Percentiles rank a stretch among this genome's conserved stretches.
Conservation (phyloP, 2,888 invertebrate genomes). For the Belgica antarctica region DNA sequence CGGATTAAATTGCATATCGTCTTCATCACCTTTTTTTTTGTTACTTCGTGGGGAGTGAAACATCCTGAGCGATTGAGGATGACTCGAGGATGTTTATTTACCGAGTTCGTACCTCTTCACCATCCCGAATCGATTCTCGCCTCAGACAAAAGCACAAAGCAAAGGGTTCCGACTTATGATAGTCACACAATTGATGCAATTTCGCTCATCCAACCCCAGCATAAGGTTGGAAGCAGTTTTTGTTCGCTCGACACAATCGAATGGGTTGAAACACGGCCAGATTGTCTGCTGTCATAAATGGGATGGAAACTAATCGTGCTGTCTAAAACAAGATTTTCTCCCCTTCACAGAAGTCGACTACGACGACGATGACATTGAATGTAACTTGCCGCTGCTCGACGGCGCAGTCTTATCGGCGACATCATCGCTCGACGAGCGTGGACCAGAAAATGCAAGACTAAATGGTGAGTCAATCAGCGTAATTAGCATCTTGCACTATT, state of each 20-base stretch:
- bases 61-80: not conserved
- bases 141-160: not conserved
- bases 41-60: not conserved
- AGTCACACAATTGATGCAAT: not conserved
- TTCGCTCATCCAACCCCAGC: not conserved
- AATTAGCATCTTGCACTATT: conserved; percentile 35
- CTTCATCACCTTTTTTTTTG: conserved; percentile 26
- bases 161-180: not conserved
- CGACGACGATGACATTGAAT: conserved; percentile 62
- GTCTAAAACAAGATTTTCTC: too few species aligned
- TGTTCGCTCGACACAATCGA: not conserved
- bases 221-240: not conserved
- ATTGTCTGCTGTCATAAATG: not conserved
- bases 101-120: conserved; percentile 1
- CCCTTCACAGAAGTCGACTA: conserved; percentile 36
- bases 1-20: conserved; percentile 31
- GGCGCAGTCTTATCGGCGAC: conserved; percentile 74
- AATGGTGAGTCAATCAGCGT: conserved; percentile 66
- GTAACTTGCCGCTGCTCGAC: conserved; percentile 75
- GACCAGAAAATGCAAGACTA: conserved; percentile 79
- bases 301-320: not conserved
- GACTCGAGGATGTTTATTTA: conserved; percentile 13
- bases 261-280: conserved; percentile 7
- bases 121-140: conserved; percentile 13
- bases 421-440: conserved; percentile 74